A percentile compares a stretch with the other conserved stretches of the same genome.
phyloP scores from a whole-genome alignment of 2,797 vertebrate species.

The Aplochiton taeniatus region DNA sequence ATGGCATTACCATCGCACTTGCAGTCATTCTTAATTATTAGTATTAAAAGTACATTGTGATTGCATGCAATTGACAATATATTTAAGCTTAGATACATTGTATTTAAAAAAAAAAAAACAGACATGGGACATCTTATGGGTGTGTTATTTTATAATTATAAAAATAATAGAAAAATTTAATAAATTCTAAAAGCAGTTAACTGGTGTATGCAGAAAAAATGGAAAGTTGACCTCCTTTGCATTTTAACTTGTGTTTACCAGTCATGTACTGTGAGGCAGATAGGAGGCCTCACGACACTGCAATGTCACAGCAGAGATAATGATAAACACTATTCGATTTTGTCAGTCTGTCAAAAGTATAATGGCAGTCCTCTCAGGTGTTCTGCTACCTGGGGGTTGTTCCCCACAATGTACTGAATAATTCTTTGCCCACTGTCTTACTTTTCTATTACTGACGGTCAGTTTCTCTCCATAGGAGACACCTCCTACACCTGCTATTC shows the following conservation, averaged over 20 bases:
- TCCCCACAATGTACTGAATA: neutral
- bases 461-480: conserved; percentile 70
- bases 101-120: neutral
- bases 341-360: neutral
- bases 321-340: too few species aligned
- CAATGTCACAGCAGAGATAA: conserved; percentile 3
- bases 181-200: conserved; percentile 10
- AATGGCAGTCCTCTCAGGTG: neutral
- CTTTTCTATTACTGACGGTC: conserved; percentile 43
- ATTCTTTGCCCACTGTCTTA: neutral
- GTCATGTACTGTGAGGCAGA: neutral
- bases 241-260: conserved; percentile 7
- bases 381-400: neutral
- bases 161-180: neutral
- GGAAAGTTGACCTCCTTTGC: conserved; percentile 16
- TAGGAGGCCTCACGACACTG: neutral
- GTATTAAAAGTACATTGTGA: conserved; percentile 32
- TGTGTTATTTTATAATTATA: conserved; percentile 16
- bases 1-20: conserved; percentile 70
- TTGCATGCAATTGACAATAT: conserved; percentile 57
- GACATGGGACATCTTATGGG: too few species aligned
- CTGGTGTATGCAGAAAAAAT: neutral
- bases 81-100: neutral
- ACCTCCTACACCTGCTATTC: conserved; percentile 75
- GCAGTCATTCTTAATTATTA: conserved; percentile 53